Evolutionary conservation across 2,797 vertebrate genomes (phyloP).

Genomic region (Coluber constrictor): DNA sequence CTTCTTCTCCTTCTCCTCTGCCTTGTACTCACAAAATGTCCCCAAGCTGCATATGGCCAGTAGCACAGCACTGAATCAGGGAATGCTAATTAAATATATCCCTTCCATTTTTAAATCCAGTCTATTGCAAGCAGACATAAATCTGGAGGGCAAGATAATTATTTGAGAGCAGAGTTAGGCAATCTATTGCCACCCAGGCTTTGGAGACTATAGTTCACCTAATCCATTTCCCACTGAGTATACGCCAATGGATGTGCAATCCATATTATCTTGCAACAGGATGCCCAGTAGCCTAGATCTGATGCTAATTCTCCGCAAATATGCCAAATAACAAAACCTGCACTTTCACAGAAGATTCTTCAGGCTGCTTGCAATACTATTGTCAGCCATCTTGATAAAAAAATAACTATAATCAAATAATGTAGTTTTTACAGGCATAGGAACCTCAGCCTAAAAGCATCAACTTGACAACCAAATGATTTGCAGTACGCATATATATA

Average conservation of each 20-base stretch:
- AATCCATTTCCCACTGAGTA: neutral
- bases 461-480: neutral
- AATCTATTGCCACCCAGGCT: neutral
- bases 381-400: neutral
- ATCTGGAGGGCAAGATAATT: neutral
- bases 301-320: neutral
- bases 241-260: neutral
- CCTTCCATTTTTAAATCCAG: neutral
- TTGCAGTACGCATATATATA: neutral
- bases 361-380: neutral
- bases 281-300: neutral
- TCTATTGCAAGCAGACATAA: neutral
- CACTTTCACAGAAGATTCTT: neutral
- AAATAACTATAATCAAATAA: neutral
- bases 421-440: neutral
- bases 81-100: neutral
- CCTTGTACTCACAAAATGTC: slow-evolving; percentile 2
- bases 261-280: neutral
- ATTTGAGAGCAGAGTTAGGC: neutral
- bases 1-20: neutral
- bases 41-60: neutral
- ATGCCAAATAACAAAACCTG: neutral
- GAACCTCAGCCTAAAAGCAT: neutral
- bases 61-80: neutral
- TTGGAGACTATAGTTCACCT: neutral